Conservation (phyloP, 2,888 invertebrate genomes). For the Seira sanloemensis region DNA sequence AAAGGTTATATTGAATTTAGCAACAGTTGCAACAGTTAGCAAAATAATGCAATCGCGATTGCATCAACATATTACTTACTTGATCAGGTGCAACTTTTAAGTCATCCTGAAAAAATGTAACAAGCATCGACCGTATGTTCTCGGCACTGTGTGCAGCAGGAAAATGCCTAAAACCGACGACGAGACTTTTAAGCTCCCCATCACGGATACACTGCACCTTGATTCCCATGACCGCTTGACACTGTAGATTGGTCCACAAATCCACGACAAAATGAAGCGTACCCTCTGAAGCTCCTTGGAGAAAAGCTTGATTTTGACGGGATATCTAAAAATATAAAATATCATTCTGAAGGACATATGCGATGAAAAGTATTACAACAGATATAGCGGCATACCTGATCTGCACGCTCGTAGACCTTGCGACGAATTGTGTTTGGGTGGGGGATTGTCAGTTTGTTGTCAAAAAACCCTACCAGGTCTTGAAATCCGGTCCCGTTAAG, state of each 20-base stretch:
- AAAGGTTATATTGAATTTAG: no score
- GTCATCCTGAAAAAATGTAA: neutral
- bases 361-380: no score
- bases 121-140: neutral
- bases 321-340: no score
- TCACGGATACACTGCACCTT: slow-evolving; percentile 13
- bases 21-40: neutral
- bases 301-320: no score
- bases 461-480: no score
- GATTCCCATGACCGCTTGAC: neutral
- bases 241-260: neutral
- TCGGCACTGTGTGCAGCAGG: neutral
- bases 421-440: no score
- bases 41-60: neutral
- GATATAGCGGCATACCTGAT: no score
- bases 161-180: slow-evolving; percentile 19
- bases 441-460: no score
- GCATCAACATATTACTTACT: neutral
- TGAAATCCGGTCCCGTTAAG: no score
- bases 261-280: slow-evolving; percentile 3
- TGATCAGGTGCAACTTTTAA: neutral
- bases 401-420: no score
- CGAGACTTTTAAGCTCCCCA: neutral
- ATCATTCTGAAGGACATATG: no score
- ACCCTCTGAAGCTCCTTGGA: neutral